These are phyloP conservation scores for Nemapogon koenigi DNA, from an alignment of 2,888 invertebrate genomes.

Conservation along the genomic window DNA sequence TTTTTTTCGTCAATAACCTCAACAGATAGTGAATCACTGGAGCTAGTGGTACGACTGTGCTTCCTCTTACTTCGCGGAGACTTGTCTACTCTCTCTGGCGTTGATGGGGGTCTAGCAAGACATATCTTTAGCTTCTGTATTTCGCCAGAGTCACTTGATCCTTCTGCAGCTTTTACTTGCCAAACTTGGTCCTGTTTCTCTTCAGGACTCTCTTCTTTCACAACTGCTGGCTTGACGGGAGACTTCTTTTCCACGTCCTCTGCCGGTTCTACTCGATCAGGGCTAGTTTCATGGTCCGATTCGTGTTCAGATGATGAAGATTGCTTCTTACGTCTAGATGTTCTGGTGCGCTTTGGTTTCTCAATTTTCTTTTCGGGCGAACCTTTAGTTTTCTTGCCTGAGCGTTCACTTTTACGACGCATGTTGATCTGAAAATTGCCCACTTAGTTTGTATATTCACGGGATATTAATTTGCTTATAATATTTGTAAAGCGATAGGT, in stretches of 20 bases:
- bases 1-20: slow-evolving; percentile 54
- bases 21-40: slow-evolving; percentile 50
- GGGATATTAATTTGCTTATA: too few relatives aligned
- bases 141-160: slow-evolving; percentile 57
- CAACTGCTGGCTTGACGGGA: slow-evolving; percentile 23
- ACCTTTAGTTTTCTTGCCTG: slow-evolving; percentile 68
- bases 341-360: slow-evolving; percentile 58
- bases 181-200: slow-evolving; percentile 53
- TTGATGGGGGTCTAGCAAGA: slow-evolving; percentile 62
- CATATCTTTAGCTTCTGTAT: slow-evolving; percentile 71
- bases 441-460: too few relatives aligned
- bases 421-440: slow-evolving; percentile 37
- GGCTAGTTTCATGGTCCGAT: slow-evolving; percentile 40
- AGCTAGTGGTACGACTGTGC: slow-evolving; percentile 53
- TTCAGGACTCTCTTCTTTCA: slow-evolving; percentile 38
- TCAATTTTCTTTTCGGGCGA: slow-evolving; percentile 68
- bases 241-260: slow-evolving; percentile 30
- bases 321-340: slow-evolving; percentile 58
- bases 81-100: slow-evolving; percentile 57
- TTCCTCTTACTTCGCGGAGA: slow-evolving; percentile 59
- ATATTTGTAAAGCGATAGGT: too few relatives aligned
- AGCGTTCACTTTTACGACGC: slow-evolving; percentile 81
- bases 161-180: slow-evolving; percentile 59
- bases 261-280: slow-evolving; percentile 21
- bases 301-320: slow-evolving; percentile 63